Evolutionary conservation across 2,797 vertebrate genomes (phyloP).

Genomic region (Scolopax rusticola): DNA sequence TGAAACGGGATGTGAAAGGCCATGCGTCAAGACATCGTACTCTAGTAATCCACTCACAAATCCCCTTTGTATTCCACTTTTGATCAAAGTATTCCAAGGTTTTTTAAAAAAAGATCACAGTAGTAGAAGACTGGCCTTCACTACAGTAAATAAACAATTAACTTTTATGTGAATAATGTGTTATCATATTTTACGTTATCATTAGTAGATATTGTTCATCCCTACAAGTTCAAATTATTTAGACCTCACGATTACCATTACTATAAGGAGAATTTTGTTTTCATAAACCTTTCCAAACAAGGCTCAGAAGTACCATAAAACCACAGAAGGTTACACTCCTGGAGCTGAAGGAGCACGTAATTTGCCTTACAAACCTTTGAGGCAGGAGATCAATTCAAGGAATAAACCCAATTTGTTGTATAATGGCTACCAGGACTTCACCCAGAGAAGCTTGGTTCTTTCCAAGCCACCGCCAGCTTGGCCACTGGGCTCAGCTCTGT

Average conservation of each 20-base stretch:
- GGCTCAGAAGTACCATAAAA: background rate
- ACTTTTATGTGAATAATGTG: rapidly evolving
- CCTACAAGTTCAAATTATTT: background rate
- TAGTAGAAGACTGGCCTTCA: background rate
- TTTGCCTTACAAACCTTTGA: background rate
- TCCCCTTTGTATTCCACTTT: background rate
- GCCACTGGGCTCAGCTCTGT: background rate
- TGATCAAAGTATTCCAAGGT: background rate
- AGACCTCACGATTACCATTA: background rate
- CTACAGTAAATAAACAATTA: background rate
- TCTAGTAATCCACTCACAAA: background rate
- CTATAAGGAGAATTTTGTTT: conserved; percentile 17
- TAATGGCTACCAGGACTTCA: background rate
- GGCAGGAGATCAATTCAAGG: background rate
- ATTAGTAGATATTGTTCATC: background rate
- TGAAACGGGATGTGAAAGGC: background rate
- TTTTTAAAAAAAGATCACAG: background rate
- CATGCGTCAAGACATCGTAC: background rate
- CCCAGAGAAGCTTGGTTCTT: background rate
- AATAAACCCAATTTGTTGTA: background rate
- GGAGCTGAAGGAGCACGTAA: background rate
- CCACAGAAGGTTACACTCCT: background rate
- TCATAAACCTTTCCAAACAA: background rate
- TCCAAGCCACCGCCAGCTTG: background rate
- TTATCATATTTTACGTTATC: background rate